Percentiles rank a stretch among this genome's conserved stretches.
These are phyloP conservation scores for Parus major DNA, from an alignment of 2,113 vertebrate genomes.

Conservation along the genomic window DNA sequence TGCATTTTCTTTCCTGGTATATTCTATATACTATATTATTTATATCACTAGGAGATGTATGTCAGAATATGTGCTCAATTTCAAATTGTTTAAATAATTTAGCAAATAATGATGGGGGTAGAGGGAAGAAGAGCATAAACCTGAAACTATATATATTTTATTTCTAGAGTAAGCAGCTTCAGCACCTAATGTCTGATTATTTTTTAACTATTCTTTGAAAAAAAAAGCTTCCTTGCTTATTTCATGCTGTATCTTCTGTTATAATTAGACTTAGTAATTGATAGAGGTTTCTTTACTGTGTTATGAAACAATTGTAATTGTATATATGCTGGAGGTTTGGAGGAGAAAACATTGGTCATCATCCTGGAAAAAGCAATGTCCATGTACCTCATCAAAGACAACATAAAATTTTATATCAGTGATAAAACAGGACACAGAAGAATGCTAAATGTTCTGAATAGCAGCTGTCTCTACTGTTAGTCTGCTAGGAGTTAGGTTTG, in stretches of 20 bases:
- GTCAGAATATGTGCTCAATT: background rate
- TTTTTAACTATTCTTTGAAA: background rate
- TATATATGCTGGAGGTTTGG: background rate
- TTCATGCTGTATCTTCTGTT: background rate
- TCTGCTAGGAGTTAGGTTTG: background rate
- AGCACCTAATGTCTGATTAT: background rate
- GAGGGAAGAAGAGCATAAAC: background rate
- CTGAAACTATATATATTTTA: background rate
- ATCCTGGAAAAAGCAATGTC: background rate
- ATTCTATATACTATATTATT: background rate
- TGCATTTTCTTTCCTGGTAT: background rate
- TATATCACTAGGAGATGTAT: background rate
- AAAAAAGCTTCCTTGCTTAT: background rate
- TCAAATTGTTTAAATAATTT: background rate
- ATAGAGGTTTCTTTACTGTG: background rate
- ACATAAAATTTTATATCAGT: background rate
- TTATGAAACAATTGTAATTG: background rate
- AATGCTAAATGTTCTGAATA: background rate
- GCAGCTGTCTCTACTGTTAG: background rate
- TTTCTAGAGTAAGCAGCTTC: background rate
- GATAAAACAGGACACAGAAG: background rate
- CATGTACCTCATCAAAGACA: background rate
- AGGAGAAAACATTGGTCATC: background rate
- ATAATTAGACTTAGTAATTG: background rate
- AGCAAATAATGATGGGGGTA: background rate